Evolutionary conservation across 2,888 invertebrate species (phyloP).

Genomic region (Eustalomyia histrio): DNA sequence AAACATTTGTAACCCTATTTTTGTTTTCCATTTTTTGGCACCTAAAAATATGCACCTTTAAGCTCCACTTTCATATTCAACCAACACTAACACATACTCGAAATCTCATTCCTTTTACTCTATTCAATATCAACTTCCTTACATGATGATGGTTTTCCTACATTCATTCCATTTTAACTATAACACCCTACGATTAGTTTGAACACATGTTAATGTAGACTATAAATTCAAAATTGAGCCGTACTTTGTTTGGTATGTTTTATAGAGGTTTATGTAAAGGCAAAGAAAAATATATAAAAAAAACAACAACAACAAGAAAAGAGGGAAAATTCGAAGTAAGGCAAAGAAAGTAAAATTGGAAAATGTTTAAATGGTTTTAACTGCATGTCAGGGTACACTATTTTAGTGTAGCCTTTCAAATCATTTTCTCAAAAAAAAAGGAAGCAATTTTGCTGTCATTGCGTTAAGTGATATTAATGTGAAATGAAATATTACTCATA

Average conservation of each 20-base stretch:
- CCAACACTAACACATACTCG: slow-evolving; percentile 2
- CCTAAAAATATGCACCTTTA: slow-evolving; percentile 61
- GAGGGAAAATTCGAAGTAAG: background rate
- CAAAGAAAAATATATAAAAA: slow-evolving; percentile 17
- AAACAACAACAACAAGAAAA: background rate
- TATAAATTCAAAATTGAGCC: slow-evolving; percentile 64
- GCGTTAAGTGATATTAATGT: no score
- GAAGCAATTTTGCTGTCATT: no score
- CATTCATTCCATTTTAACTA: slow-evolving; percentile 22
- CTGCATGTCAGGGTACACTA: background rate
- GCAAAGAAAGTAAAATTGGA: background rate
- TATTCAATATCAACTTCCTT: background rate
- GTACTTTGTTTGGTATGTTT: slow-evolving; percentile 36
- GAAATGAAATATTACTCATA: no score
- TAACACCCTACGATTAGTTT: slow-evolving; percentile 60
- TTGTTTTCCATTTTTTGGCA: slow-evolving; percentile 38
- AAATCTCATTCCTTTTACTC: background rate
- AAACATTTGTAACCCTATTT: slow-evolving; percentile 46
- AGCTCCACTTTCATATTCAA: slow-evolving; percentile 51
- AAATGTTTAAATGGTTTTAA: background rate
- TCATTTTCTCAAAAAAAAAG: no score
- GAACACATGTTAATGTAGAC: slow-evolving; percentile 61
- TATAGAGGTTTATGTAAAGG: slow-evolving; percentile 34
- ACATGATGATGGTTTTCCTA: background rate
- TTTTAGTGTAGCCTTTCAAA: background rate